A percentile compares a stretch with the other conserved stretches of the same genome.
phyloP scores from a whole-genome alignment of 1,140 invertebrate species.

The Copidosoma floridanum region DNA sequence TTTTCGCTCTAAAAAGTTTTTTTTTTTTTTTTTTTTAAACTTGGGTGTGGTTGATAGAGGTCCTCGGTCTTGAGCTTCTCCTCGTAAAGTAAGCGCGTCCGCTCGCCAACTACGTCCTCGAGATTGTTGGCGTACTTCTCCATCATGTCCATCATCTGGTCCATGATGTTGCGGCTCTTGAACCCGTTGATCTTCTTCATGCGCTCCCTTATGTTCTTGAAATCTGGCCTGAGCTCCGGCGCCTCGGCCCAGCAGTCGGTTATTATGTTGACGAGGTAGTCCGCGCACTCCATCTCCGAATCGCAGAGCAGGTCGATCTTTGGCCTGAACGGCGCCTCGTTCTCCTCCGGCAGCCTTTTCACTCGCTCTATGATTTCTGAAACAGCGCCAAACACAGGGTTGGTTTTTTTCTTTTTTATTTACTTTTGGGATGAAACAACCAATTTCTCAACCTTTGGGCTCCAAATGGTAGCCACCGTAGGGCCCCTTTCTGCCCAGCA shows the following conservation, averaged over 20 bases:
- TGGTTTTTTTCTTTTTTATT: constrained; percentile 27
- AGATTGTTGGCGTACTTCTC: too few relatives aligned
- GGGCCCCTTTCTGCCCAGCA: constrained; percentile 84
- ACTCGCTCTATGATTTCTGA: constrained; percentile 80
- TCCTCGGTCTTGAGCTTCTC: constrained; percentile 94
- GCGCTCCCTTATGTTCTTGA: constrained; percentile 71
- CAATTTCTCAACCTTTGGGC: constrained; percentile 28
- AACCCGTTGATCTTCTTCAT: constrained; percentile 86
- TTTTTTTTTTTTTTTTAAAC: too few relatives aligned
- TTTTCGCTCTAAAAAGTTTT: too few relatives aligned
- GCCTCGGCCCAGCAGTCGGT: constrained; percentile 84
- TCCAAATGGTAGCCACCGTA: constrained; percentile 66
- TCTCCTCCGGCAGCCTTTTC: constrained; percentile 64
- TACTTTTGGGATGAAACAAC: constrained; percentile 1
- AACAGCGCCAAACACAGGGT: constrained; percentile 17
- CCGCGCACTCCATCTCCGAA: constrained; percentile 66
- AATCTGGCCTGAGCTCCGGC: constrained; percentile 78
- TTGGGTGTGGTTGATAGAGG: constrained; percentile 49
- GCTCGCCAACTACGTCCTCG: too few relatives aligned
- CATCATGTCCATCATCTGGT: constrained; percentile 71
- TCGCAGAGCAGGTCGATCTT: constrained; percentile 68
- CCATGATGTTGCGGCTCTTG: constrained; percentile 87
- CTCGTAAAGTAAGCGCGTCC: constrained; percentile 80
- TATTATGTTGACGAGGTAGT: constrained; percentile 76
- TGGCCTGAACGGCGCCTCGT: constrained; percentile 74